Percentiles rank a stretch among this genome's conserved stretches.
phyloP scores from a whole-genome alignment of 2,113 vertebrate species.

The Perca flavescens region DNA sequence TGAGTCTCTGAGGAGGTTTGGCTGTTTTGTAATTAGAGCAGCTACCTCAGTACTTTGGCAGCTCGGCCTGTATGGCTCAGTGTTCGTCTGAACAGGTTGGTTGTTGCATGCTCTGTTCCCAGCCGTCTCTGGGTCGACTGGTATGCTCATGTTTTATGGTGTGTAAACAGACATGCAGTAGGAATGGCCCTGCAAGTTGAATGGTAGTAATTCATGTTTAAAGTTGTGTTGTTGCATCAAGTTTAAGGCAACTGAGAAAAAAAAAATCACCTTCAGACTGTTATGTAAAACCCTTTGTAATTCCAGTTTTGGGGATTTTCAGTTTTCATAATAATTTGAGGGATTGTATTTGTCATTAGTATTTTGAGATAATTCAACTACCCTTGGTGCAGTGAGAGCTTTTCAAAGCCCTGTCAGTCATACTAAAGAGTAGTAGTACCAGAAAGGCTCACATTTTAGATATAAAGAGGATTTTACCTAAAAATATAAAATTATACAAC shows the following conservation, averaged over 20 bases:
- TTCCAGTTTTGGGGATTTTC: not conserved
- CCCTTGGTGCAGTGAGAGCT: not conserved
- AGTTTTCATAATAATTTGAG: not conserved
- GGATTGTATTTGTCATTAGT: not conserved
- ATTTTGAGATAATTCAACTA: not conserved
- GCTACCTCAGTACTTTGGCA: conserved; percentile 48
- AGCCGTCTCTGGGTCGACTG: conserved; percentile 17
- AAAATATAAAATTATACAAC: not conserved
- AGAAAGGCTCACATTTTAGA: not conserved
- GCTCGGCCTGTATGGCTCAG: conserved; percentile 29
- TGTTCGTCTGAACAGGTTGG: conserved; percentile 46
- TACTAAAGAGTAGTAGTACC: not conserved
- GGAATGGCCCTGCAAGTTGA: conserved; percentile 4
- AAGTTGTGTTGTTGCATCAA: not conserved
- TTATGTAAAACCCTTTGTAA: not conserved
- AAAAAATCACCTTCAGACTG: not conserved
- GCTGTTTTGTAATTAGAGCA: conserved; percentile 65
- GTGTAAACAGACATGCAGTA: conserved; percentile 38
- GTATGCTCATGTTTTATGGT: conserved; percentile 37
- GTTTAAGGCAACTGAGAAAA: not conserved
- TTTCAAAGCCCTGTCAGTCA: not conserved
- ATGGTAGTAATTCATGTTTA: conserved; percentile 29
- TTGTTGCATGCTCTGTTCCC: conserved; percentile 24
- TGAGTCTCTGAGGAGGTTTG: conserved; percentile 68
- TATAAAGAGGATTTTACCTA: not conserved